Evolutionary conservation across 1,140 invertebrate species (phyloP).

Genomic region (Drosophila nigrodunni): DNA sequence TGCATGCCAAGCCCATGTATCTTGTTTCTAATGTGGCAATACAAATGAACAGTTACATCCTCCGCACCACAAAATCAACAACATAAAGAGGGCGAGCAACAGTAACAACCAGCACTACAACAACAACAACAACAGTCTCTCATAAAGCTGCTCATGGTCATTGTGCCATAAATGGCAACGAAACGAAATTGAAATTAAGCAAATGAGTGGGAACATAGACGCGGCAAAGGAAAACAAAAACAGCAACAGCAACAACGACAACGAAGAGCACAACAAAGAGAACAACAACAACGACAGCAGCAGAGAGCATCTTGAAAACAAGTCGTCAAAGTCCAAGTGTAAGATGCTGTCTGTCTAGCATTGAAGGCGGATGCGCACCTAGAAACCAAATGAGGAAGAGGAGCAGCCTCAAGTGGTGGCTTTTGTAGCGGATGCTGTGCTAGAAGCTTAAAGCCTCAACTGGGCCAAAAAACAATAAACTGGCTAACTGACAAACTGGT

Average conservation of each 20-base stretch:
- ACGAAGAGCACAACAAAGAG: background rate
- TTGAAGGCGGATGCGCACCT: slow-evolving; percentile 76
- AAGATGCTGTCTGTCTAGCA: slow-evolving; percentile 37
- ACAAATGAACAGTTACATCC: slow-evolving; percentile 72
- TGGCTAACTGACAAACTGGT: slow-evolving; percentile 12
- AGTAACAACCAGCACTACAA: slow-evolving; percentile 16
- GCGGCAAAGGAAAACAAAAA: slow-evolving; percentile 44
- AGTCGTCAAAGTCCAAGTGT: slow-evolving; percentile 63
- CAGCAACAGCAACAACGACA: slow-evolving; percentile 20
- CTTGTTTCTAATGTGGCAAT: slow-evolving; percentile 50
- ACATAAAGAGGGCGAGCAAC: slow-evolving; percentile 21
- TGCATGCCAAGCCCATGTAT: slow-evolving; percentile 37
- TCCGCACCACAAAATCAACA: slow-evolving; percentile 51
- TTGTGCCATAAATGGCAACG: slow-evolving; percentile 81
- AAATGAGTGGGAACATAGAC: slow-evolving; percentile 80
- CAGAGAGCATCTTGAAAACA: slow-evolving; percentile 54
- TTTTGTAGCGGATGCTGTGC: slow-evolving; percentile 71
- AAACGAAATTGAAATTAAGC: slow-evolving; percentile 82
- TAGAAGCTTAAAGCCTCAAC: slow-evolving; percentile 54
- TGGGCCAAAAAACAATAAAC: slow-evolving; percentile 67
- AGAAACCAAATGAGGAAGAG: slow-evolving; percentile 75
- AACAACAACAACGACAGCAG: slow-evolving; percentile 11
- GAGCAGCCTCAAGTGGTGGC: slow-evolving; percentile 34
- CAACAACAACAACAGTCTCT: slow-evolving; percentile 36
- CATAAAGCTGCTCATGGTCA: slow-evolving; percentile 73